Percentiles rank a stretch among this genome's conserved stretches.
Conservation (phyloP, 2,797 vertebrate species). For the Pygocentrus nattereri region DNA sequence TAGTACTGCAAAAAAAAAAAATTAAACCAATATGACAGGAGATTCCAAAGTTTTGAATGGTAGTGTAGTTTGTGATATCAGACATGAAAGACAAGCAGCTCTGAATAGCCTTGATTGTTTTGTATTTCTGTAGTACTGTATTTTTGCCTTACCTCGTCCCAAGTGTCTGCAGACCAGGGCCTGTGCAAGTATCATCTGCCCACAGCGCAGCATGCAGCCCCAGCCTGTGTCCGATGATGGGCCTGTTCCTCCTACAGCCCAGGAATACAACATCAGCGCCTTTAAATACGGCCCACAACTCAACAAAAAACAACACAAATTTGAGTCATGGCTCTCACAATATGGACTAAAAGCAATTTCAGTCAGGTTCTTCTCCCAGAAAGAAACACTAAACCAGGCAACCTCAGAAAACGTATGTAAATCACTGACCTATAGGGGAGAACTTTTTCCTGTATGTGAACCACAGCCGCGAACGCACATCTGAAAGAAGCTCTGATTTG, state of each 20-base stretch:
- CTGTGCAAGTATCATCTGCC: slow-evolving; percentile 91
- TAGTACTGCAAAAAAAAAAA: not conserved
- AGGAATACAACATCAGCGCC: not conserved
- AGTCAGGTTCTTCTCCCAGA: not conserved
- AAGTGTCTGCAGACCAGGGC: slow-evolving; percentile 86
- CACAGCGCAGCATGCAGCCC: slow-evolving; percentile 91
- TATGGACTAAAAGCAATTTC: not conserved
- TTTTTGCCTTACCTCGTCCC: slow-evolving; percentile 77
- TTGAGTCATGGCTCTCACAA: not conserved
- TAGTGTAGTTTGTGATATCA: not conserved
- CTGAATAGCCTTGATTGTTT: not conserved
- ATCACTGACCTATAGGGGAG: slow-evolving; percentile 87
- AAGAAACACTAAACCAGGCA: too few species aligned
- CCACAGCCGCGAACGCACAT: slow-evolving; percentile 85
- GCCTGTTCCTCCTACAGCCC: slow-evolving; percentile 82
- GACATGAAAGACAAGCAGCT: not conserved
- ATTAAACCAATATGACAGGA: not conserved
- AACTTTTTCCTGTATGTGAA: slow-evolving; percentile 90
- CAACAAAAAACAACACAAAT: too few species aligned
- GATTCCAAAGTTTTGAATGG: not conserved
- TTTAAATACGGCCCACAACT: not conserved
- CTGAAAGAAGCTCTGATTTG: slow-evolving; percentile 83
- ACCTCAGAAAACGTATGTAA: not conserved
- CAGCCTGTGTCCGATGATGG: slow-evolving; percentile 87
- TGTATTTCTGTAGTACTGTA: not conserved